Base-by-base conservation (phyloP, 2,888 invertebrate genomes). In the Caenorhabditis becei region DNA sequence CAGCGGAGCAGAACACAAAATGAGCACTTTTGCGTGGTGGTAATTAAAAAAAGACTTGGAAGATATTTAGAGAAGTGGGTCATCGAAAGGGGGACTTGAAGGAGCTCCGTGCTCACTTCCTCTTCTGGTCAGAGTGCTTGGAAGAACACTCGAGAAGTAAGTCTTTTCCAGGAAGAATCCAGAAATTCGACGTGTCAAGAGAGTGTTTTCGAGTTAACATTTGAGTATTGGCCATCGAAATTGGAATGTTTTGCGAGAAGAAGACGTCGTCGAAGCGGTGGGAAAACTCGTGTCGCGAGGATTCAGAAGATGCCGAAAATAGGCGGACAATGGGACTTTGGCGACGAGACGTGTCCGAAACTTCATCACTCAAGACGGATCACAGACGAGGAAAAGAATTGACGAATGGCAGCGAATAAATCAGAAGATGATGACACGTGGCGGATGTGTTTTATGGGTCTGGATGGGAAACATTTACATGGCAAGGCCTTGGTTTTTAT, bases 161-260 rank as follows among this genome's bases (percentile, higher is more conserved):
- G 44, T 5, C 4, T 7, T 10, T 63, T 63, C 63, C 32, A 49
- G 54, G 35, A 41, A 56, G 47, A 58, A 28, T 67, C 28, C 5
- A 58, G 26, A 26, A 53, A 32, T 23, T 23, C 18, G 16, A 23
- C 26, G 41, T 51, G 26, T 28, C 16, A 49, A 51, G 63, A 62
- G 61, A 71, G 71, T 63, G 71, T 71, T 71, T 63, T 54, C 62
- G 70, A 71, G 70, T 71, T 71, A 54, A 41, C 62, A 18, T 32
- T 18, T 20, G 54, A 54, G 49, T 37, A 54, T 71, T 61, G 62
- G 47, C 41, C 37, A 56, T 63, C 35, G 62, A 63, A 71, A 62
- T 71, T 62, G 62, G 61, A 71, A 62, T 71, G 71, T 63, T 70
- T 70, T 70, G 61, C 41, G 62, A 28, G 26, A 14, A n/a, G 28